Conservation (phyloP, 2,797 vertebrate genomes). For the Chromobotia macracanthus region DNA sequence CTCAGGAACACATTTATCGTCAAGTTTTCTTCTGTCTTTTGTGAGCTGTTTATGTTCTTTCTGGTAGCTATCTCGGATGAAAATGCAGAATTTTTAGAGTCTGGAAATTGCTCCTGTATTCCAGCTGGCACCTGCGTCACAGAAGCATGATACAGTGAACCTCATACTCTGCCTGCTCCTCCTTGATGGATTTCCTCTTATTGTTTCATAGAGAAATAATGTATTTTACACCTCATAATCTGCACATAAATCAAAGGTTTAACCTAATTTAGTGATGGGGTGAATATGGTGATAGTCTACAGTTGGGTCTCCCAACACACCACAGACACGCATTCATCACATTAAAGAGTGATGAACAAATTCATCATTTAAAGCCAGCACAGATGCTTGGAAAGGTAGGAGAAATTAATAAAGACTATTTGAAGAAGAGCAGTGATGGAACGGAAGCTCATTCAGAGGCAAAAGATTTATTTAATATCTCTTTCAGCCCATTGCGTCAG, state of each 20-base stretch:
- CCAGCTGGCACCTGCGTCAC: conserved; percentile 35
- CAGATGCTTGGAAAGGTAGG: conserved; percentile 32
- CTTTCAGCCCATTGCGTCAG: conserved; percentile 75
- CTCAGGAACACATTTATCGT: conserved; percentile 1
- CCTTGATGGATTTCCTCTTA: conserved; percentile 68
- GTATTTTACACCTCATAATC: conserved; percentile 70
- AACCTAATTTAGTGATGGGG: conserved; percentile 70
- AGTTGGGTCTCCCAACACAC: conserved; percentile 45
- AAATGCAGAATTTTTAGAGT: conserved; percentile 19
- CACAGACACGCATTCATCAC: conserved; percentile 51
- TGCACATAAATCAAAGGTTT: conserved; percentile 72
- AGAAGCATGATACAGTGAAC: conserved; percentile 60
- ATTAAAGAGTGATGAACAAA: conserved; percentile 55
- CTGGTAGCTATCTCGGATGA: neutral
- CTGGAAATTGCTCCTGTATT: neutral
- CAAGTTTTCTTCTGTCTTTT: neutral
- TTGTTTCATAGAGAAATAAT: conserved; percentile 71
- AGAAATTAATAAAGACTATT: conserved; percentile 61
- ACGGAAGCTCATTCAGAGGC: conserved; percentile 48
- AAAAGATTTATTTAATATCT: conserved; percentile 65
- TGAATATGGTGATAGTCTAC: conserved; percentile 49
- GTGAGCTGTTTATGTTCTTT: neutral
- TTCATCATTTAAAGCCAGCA: conserved; percentile 58
- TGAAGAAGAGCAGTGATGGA: conserved; percentile 43
- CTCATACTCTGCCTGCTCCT: conserved; percentile 57